Base-by-base conservation (phyloP, 2,888 invertebrate species). In the Ectemnius continuus region DNA sequence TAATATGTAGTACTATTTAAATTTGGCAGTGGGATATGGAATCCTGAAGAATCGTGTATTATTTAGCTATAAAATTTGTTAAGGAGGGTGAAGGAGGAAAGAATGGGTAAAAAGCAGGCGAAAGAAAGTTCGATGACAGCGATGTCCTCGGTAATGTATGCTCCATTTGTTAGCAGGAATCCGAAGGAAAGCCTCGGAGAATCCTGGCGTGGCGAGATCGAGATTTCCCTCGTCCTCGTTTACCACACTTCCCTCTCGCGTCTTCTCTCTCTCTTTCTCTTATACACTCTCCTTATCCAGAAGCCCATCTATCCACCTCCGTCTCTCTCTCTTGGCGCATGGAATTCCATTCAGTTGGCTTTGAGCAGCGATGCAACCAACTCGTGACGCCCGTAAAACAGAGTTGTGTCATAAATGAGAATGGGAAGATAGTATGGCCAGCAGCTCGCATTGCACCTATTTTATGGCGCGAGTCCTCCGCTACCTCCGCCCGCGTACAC, bases 101-200 rank as follows among this genome's bases (percentile, higher is more conserved):
- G 36, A 36, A 36, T 47, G 48, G 28, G 14, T 23, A 28, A 64
- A 28, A 16, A 57, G 63, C 56, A 20, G 26, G 20, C 61, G 26
- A 28, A 62, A 61, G 65, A 68, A 26, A 57, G 23, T 20, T 59
- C 57, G 58, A 70, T 52, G 14, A 8, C 63, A 58, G 23, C 67
- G 58, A 66, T 73, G 70, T 72, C 70, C 70, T 70, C 67, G 62
- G 73, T 75, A 74, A 72, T 78, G 78, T 78, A 74, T 74, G 80
- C 81, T 81, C 80, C 80, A 78, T 75, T 82, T 76, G 75, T 70
- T 64, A 23, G 26, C 48, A 67, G 77, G 80, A 80, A 78, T 82
- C 58, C 77, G 73, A 74, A 78, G 70, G 72, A 67, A 78, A 78
- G 63, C 78, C 61, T 36, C 1, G 56, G 72, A 66, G 69, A 70